Evolutionary conservation across 2,888 invertebrate genomes (phyloP).

Genomic region (Phortica okadai): DNA sequence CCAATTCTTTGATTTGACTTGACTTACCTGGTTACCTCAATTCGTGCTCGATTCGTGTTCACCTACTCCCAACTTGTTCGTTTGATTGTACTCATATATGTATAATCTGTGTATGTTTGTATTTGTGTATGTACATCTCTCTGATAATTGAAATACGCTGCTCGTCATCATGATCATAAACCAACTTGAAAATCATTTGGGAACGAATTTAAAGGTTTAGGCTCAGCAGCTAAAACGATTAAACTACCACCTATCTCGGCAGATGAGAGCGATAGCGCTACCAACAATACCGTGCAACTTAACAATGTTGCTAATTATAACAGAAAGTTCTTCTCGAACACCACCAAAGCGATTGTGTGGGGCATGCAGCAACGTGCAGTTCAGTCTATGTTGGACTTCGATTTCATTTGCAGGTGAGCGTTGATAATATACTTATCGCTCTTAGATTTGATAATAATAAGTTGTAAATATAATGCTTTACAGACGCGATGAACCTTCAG

Average conservation of each 20-base stretch:
- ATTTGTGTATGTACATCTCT: constrained; percentile 32
- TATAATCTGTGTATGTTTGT: constrained; percentile 29
- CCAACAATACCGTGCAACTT: constrained; percentile 58
- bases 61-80: background rate
- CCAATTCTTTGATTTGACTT: constrained; percentile 4
- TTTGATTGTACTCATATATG: constrained; percentile 2
- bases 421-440: background rate
- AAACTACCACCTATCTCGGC: constrained; percentile 77
- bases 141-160: constrained; percentile 31
- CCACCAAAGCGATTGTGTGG: constrained; percentile 97
- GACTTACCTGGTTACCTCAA: background rate
- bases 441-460: background rate
- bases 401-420: constrained; percentile 76
- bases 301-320: constrained; percentile 61
- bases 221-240: constrained; percentile 75
- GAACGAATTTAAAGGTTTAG: constrained; percentile 66
- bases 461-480: constrained; percentile 76
- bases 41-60: constrained; percentile 23
- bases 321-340: constrained; percentile 85
- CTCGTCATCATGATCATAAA: constrained; percentile 52
- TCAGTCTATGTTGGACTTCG: constrained; percentile 79
- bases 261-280: constrained; percentile 70
- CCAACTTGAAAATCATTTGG: constrained; percentile 52
- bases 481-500: constrained; percentile 93
- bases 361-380: constrained; percentile 99